These are phyloP conservation scores for Ameiurus melas DNA, from an alignment of 2,113 vertebrate species.

Conservation along the genomic window DNA sequence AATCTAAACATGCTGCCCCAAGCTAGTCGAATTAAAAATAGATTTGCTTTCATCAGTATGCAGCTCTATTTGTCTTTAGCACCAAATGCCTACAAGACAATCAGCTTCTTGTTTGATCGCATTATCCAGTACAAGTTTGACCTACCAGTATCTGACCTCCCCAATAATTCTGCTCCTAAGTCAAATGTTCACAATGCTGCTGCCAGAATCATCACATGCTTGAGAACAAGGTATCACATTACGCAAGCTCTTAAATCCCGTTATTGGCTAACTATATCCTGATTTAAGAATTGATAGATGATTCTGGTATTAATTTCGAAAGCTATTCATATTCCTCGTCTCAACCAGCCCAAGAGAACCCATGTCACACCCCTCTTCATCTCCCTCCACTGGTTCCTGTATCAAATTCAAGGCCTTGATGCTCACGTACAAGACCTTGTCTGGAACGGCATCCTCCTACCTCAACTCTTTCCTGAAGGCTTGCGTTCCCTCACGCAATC, in stretches of 20 bases:
- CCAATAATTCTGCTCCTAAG: neutral
- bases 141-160: neutral
- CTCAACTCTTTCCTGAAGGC: no score
- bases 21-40: neutral
- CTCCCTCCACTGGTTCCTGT: no score
- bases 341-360: no score
- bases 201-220: neutral
- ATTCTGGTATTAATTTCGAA: neutral
- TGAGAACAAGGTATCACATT: neutral
- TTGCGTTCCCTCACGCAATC: no score
- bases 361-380: no score
- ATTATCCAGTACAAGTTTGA: conserved; percentile 1
- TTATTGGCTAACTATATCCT: neutral
- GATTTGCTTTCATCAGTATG: conserved; percentile 13
- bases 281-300: neutral
- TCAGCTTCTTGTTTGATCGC: neutral
- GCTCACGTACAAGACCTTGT: no score
- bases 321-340: neutral
- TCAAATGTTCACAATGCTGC: neutral
- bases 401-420: no score
- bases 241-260: neutral
- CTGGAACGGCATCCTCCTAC: no score
- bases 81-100: neutral
- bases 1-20: neutral
- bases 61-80: neutral